Base-by-base conservation (phyloP, 2,797 vertebrate genomes). In the Enteromius trimaculatus region DNA sequence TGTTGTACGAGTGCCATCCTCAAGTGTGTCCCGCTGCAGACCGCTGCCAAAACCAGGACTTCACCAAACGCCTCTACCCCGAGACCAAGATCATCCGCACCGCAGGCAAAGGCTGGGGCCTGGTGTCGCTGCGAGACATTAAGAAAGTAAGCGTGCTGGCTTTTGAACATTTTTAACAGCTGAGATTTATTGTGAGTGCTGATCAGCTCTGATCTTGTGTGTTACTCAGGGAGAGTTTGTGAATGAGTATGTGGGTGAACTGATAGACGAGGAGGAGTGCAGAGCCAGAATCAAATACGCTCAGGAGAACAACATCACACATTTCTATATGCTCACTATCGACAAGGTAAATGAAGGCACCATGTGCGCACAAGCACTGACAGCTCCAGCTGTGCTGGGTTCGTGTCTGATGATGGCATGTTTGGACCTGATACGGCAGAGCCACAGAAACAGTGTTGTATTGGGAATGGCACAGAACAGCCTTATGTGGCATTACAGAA, bases 281-380 rank as follows among this genome's bases (percentile, higher is more conserved):
- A 94, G 96, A 92, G 96, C 97, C 11, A 93, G 98, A 82, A 99
- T 99, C 92, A 96, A 93, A 86, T 93, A 94, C 1, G 97, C 97
- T 3, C 98, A 99, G 10, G 98, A 99, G 87, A 98, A 99, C 31
- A 97, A 99, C 92, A 97, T 99, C 91, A 96, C 94, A 0, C 95
- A 98, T 90, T 99, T 99, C 92, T 99, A 99, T 92, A 99, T 99
- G 98, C 97, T 99, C 82, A 99, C 98, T 47, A 98, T 99, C 47
- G 97, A 98, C 92, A 99, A 99, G 97, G 98, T 98, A 83, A 6
- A 23, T 55, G 19, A 31, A 68, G 4, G 16, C 0, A 1, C 14
- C 19, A 11, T 64, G n/a, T 19, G 16, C 2, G 4, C 17, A 19
- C 14, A 17, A 9, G 51, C 17, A 23, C 26, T 7, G 26, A 17